These are phyloP conservation scores for Budorcas taxicolor DNA, from an alignment of 2,113 vertebrate species.

Conservation along the genomic window DNA sequence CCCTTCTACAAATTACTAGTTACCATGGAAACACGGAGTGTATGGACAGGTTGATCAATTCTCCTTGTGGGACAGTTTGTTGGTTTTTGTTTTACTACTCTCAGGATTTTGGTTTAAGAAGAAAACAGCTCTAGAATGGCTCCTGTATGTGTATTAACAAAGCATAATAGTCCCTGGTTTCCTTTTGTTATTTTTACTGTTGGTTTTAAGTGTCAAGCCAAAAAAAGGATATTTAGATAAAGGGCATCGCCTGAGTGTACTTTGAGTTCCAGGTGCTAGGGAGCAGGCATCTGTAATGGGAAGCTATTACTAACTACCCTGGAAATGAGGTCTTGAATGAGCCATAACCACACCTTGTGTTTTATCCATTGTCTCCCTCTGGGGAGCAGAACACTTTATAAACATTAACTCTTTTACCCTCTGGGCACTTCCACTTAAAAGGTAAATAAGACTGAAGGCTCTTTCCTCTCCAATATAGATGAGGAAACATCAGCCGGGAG, in stretches of 20 bases:
- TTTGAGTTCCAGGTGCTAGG: not conserved
- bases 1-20: not conserved
- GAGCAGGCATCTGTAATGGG: not conserved
- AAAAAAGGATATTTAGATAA: not conserved
- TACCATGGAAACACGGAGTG: not conserved
- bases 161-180: not conserved
- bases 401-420: constrained; percentile 54
- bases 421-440: constrained; percentile 50
- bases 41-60: not conserved
- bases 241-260: not conserved
- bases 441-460: constrained; percentile 60
- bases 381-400: constrained; percentile 59
- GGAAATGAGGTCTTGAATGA: constrained; percentile 23
- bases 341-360: constrained; percentile 40
- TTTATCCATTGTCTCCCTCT: constrained; percentile 3
- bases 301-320: not conserved
- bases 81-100: not conserved
- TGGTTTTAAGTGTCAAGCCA: not conserved
- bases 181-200: constrained; percentile 34
- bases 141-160: not conserved
- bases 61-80: not conserved
- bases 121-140: not conserved
- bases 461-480: constrained; percentile 48
- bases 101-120: constrained; percentile 4
- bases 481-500: constrained; percentile 15